Conservation (phyloP, 2,888 invertebrate species). For the Oscheius sp. region DNA sequence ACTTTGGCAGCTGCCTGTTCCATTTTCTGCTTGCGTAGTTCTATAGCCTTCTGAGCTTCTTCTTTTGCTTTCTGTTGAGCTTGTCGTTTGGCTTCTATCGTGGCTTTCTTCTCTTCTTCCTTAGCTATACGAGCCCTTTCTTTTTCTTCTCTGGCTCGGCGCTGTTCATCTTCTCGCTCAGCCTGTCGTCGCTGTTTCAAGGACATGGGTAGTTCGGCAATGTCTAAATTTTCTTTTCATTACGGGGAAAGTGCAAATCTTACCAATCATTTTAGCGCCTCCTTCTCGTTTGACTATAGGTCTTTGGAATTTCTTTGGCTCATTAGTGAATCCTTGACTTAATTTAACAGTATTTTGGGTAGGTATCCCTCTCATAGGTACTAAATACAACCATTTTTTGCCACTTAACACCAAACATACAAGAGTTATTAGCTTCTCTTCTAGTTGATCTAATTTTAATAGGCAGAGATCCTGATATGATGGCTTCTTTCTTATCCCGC, state of each 20-base stretch:
- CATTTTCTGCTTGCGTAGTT: conserved; percentile 9
- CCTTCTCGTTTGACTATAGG: conserved; percentile 47
- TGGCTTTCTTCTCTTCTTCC: conserved; percentile 25
- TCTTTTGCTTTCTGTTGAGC: conserved; percentile 21
- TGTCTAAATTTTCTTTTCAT: conserved; percentile 27
- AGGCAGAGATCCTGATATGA: conserved; percentile 43
- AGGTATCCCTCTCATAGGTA: conserved; percentile 60
- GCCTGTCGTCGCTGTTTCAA: conserved; percentile 41
- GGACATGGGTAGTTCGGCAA: conserved; percentile 58
- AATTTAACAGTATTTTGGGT: conserved; percentile 48
- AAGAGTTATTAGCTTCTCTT: conserved; percentile 45
- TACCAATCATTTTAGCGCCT: conserved; percentile 32
- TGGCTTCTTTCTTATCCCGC: conserved; percentile 42
- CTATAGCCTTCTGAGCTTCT: neutral
- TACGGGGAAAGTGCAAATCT: neutral
- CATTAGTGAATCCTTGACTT: conserved; percentile 61
- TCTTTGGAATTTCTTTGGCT: conserved; percentile 63
- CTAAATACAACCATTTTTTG: conserved; percentile 39
- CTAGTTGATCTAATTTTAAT: conserved; percentile 50
- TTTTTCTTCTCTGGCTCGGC: conserved; percentile 38
- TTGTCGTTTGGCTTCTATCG: neutral
- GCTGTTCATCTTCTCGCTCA: conserved; percentile 34
- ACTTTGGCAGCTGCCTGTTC: neutral
- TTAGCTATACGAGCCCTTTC: conserved; percentile 26
- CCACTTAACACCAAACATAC: conserved; percentile 34